These are phyloP conservation scores for Dendrocincla tyrannina DNA, from an alignment of 2,797 vertebrate genomes.

Conservation along the genomic window DNA sequence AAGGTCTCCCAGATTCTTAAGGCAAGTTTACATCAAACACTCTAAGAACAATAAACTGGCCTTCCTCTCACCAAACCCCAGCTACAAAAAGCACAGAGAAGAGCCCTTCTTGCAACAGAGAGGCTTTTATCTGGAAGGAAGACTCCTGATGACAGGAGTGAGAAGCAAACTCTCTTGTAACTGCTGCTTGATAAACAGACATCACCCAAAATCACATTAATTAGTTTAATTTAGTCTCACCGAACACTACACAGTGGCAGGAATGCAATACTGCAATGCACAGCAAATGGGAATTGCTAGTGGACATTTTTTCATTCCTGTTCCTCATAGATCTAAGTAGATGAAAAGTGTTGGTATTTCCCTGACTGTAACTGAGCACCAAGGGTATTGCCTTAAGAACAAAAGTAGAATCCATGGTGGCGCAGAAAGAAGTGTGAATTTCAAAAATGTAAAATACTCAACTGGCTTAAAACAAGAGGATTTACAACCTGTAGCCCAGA, in stretches of 20 bases:
- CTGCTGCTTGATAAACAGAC: neutral
- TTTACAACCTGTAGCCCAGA: neutral
- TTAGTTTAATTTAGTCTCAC: neutral
- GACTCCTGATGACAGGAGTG: neutral
- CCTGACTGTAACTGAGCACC: neutral
- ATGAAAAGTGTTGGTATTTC: neutral
- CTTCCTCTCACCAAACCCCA: neutral
- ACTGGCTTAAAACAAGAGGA: neutral
- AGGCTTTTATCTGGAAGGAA: neutral
- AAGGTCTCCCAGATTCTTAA: neutral
- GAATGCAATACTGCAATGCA: neutral
- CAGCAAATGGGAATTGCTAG: neutral
- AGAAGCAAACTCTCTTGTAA: neutral
- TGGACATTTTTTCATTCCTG: neutral
- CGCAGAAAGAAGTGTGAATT: neutral
- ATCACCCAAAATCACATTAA: neutral
- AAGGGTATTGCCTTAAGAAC: neutral
- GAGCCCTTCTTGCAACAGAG: neutral
- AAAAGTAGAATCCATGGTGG: neutral
- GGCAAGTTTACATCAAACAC: neutral
- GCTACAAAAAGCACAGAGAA: neutral
- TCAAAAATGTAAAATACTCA: neutral
- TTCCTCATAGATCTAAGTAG: neutral
- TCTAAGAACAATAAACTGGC: neutral
- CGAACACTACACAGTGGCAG: neutral